Base-by-base conservation (phyloP, 1,140 invertebrate genomes). In the Melanaphis sacchari region DNA sequence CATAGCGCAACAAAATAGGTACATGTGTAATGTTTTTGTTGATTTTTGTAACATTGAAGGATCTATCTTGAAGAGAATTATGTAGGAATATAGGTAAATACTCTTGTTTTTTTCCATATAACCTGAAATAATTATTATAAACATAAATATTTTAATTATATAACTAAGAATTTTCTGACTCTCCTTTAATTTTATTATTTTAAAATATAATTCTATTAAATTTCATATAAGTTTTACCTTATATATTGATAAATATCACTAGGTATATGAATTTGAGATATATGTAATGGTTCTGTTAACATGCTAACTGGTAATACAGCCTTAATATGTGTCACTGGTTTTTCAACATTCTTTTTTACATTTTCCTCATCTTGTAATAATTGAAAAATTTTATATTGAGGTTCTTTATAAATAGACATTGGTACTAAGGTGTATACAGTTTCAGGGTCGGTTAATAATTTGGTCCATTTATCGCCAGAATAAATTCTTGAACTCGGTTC, bases 371-470 rank as follows among this genome's bases (percentile, higher is more conserved):
- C 81, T 36, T 93, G 41, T 52, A 93, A 22, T 31, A 93, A 54
- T 93, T 93, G 91, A 93, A 93, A 93, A 93, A 85, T 40, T 93
- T 93, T 84, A 59, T 93, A 93, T 9, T 93, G 46, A 26, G 91
- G 91, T 84, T 84, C 81, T 93, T 85, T 93, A 6, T 93, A 93
- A 82, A 85, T 54, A 24, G 36, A 93, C 91, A 93, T 93, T 85
- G 91, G 91, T 40, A 93, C 91, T 82, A 93, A 54, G 7, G 81
- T 93, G 15, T 93, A 93, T 26, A 93, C 91, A 38, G 81, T 93
- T 0, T 93, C 91, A 15, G 76, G 76, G 21, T 93, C 46, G 11
- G 81, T 52, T 93, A 93, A 93, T 49, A 93, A 93, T 40, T 38
- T 52, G 21, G 91, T 84, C 91, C 81, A 93, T 40, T 38, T 84